These are phyloP conservation scores for Todiramphus saurophagus DNA, from an alignment of 2,113 vertebrate genomes.

Conservation along the genomic window DNA sequence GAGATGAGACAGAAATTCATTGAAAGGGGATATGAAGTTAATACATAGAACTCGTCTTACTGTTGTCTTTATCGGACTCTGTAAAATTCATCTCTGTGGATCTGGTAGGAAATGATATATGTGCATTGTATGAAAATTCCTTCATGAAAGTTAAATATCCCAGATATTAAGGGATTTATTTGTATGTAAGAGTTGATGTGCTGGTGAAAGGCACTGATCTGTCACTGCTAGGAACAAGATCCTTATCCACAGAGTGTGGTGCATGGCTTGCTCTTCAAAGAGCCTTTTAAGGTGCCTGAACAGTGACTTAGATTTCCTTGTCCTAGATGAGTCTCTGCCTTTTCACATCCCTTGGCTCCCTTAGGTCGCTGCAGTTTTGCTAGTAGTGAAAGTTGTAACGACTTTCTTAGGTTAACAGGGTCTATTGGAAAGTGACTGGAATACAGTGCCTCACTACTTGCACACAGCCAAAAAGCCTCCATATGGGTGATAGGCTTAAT, in stretches of 20 bases:
- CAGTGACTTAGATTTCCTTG: background rate
- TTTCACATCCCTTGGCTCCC: background rate
- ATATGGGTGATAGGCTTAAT: background rate
- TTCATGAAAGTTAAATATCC: background rate
- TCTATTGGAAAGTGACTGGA: background rate
- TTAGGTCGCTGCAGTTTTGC: background rate
- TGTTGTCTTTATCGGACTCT: background rate
- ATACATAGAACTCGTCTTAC: background rate
- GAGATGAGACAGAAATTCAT: background rate
- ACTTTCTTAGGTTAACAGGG: background rate
- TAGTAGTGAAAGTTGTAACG: background rate
- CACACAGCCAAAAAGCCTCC: background rate
- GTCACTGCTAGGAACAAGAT: background rate
- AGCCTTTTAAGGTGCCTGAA: background rate
- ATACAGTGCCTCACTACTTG: background rate
- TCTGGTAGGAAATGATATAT: background rate
- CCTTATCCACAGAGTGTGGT: rapidly evolving
- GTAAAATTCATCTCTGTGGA: background rate
- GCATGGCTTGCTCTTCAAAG: background rate
- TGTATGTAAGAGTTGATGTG: background rate
- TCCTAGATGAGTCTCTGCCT: background rate
- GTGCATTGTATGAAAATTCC: background rate
- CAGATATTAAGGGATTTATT: background rate
- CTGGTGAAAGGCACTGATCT: background rate
- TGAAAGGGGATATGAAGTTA: background rate